Conservation (phyloP, 1,140 invertebrate genomes). For the Lasaia peninsularis region DNA sequence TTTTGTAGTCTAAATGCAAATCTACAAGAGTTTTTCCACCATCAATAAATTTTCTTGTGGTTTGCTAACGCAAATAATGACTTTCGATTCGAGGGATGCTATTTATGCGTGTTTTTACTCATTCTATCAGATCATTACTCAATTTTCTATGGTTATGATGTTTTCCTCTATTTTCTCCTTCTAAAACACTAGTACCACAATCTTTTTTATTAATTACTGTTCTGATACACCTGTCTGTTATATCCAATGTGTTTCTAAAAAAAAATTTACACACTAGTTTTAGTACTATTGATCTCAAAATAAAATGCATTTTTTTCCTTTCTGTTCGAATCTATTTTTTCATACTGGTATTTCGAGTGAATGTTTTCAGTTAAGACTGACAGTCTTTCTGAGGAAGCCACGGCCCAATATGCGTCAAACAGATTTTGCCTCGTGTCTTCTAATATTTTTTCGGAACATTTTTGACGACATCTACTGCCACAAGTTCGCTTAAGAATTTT, state of each 20-base stretch:
- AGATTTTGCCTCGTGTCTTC: too few relatives aligned
- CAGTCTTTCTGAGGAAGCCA: constrained; percentile 19
- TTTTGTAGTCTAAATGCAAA: constrained; percentile 14
- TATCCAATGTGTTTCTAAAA: constrained; percentile 35
- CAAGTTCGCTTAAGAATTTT: too few relatives aligned
- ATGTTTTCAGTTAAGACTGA: constrained; percentile 15
- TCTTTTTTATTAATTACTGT: constrained; percentile 23
- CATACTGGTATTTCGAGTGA: constrained; percentile 24
- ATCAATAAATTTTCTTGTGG: constrained; percentile 14
- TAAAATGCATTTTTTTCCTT: constrained; percentile 37
- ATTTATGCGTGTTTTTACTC: constrained; percentile 13
- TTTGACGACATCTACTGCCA: too few relatives aligned
- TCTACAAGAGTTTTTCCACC: constrained; percentile 17
- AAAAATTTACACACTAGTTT: constrained; percentile 35
- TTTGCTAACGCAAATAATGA: constrained; percentile 14
- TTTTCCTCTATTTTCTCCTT: constrained; percentile 17
- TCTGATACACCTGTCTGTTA: constrained; percentile 30
- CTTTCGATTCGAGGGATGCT: constrained; percentile 13
- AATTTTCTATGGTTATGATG: constrained; percentile 17
- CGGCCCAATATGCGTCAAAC: constrained; percentile 17
- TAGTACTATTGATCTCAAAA: constrained; percentile 28
- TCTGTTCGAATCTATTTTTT: constrained; percentile 22
- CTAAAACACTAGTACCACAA: constrained; percentile 16
- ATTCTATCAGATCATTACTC: constrained; percentile 6
- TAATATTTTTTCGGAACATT: too few relatives aligned